Evolutionary conservation across 2,888 invertebrate species (phyloP).

Genomic region (Ischnura elegans): DNA sequence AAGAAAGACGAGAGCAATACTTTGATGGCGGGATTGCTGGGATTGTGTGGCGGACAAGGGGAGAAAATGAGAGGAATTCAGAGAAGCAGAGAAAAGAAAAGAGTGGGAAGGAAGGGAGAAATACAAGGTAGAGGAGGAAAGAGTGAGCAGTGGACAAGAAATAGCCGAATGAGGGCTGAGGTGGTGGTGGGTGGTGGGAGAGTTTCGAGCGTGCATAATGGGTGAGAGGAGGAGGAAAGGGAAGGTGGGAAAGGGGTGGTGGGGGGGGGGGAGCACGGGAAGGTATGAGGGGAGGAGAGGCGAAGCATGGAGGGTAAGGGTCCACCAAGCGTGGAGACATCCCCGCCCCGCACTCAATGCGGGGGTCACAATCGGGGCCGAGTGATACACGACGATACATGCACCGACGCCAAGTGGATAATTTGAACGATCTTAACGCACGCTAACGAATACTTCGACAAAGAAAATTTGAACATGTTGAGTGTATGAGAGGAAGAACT

Average conservation of each 20-base stretch:
- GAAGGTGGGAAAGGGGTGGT: no score
- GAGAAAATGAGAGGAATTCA: neutral
- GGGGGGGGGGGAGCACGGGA: neutral
- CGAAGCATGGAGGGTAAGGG: neutral
- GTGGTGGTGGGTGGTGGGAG: no score
- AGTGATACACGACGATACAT: neutral
- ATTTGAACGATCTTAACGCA: neutral
- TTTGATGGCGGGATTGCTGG: slow-evolving; percentile 15
- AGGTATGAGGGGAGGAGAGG: neutral
- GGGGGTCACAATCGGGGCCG: neutral
- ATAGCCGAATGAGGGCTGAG: neutral
- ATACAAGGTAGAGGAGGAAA: neutral
- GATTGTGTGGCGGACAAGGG: neutral
- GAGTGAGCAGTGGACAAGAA: neutral
- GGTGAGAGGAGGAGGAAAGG: neutral
- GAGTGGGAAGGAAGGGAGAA: neutral
- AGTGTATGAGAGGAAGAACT: no score
- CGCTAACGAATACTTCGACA: no score
- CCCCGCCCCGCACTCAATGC: neutral
- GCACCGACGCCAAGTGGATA: neutral
- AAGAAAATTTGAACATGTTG: no score
- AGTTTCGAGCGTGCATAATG: neutral
- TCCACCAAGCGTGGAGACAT: neutral
- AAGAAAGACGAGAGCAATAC: slow-evolving; percentile 4
- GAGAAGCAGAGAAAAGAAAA: neutral